Evolutionary conservation across 2,888 invertebrate genomes (phyloP).

Genomic region (Latrodectus elegans): DNA sequence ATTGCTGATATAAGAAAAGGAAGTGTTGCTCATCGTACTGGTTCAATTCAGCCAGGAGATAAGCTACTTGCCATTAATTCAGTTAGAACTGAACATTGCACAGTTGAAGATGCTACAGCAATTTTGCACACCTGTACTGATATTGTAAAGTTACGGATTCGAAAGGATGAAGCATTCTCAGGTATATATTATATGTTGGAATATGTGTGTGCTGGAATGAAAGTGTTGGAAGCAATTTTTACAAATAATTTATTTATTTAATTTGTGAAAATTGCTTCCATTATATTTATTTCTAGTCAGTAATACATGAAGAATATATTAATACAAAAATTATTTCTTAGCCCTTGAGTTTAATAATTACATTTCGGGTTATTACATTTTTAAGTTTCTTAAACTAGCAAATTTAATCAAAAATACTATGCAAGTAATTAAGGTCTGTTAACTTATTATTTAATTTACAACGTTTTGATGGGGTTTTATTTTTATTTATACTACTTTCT

Average conservation of each 20-base stretch:
- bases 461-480: too few species aligned
- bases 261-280: not conserved
- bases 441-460: too few species aligned
- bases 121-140: constrained; percentile 76
- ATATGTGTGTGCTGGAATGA: too few species aligned
- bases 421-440: too few species aligned
- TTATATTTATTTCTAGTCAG: not conserved
- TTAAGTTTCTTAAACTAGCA: too few species aligned
- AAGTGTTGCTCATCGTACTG: constrained; percentile 91
- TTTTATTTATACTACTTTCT: too few species aligned
- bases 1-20: constrained; percentile 93
- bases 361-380: too few species aligned
- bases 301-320: not conserved
- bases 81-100: constrained; percentile 84
- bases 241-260: not conserved
- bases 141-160: constrained; percentile 77
- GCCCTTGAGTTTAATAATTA: too few species aligned
- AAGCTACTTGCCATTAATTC: constrained; percentile 90
- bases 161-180: constrained; percentile 75
- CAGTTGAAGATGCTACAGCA: constrained; percentile 79
- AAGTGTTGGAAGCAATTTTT: too few species aligned
- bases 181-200: constrained; percentile 70
- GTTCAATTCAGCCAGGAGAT: constrained; percentile 90
- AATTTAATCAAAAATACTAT: too few species aligned
- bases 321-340: too few species aligned